Percentiles rank a stretch among this genome's conserved stretches.
Conservation (phyloP, 2,113 vertebrate species). For the Pollimyrus isidori region DNA sequence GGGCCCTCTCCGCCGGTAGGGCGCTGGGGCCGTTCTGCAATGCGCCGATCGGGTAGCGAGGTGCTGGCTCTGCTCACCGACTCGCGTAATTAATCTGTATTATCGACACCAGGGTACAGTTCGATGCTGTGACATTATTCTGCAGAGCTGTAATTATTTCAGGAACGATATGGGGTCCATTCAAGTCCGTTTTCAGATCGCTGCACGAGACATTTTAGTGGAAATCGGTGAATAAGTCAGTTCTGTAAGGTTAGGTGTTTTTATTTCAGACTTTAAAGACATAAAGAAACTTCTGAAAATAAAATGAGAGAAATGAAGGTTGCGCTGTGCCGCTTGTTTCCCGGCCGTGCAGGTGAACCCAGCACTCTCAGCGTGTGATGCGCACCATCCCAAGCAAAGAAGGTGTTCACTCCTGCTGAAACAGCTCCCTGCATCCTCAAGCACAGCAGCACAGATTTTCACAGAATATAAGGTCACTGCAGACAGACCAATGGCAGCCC, state of each 20-base stretch:
- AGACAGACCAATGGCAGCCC: too few relatives aligned
- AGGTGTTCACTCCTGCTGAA: background rate
- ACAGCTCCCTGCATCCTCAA: background rate
- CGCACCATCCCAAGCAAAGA: background rate
- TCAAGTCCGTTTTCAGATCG: constrained; percentile 23
- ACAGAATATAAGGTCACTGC: constrained; percentile 14
- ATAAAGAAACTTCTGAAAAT: constrained; percentile 39
- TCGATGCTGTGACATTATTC: constrained; percentile 22
- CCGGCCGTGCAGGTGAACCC: constrained; percentile 52
- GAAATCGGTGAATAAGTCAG: background rate
- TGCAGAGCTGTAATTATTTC: constrained; percentile 14
- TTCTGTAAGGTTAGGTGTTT: constrained; percentile 26
- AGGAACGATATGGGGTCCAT: constrained; percentile 18
- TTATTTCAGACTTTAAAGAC: constrained; percentile 52
- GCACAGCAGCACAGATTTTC: background rate
- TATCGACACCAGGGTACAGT: constrained; percentile 34
- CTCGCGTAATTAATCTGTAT: constrained; percentile 35
- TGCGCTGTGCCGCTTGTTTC: constrained; percentile 47
- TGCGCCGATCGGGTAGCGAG: constrained; percentile 27
- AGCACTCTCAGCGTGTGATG: constrained; percentile 58
- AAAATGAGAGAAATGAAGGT: constrained; percentile 38
- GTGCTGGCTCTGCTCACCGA: constrained; percentile 25
- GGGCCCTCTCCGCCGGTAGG: constrained; percentile 5
- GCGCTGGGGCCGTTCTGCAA: constrained; percentile 15
- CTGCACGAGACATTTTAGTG: background rate